Conservation (phyloP, 2,113 vertebrate genomes). For the Hydropotes inermis region DNA sequence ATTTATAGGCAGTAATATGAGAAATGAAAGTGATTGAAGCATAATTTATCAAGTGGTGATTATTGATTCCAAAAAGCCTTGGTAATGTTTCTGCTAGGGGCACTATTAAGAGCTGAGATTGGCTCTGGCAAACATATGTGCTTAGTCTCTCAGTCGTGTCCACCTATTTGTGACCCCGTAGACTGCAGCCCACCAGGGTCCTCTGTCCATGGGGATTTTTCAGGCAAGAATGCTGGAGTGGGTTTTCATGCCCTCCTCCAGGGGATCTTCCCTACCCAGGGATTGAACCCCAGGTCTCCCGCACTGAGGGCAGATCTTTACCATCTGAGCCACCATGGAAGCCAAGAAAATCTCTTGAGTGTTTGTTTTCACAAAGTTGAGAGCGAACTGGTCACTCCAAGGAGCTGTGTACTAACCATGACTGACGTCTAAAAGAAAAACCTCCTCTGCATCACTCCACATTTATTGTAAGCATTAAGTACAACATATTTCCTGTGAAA, state of each 20-base stretch:
- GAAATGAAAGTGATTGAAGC: not conserved
- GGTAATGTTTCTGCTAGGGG: not conserved
- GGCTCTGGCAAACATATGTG: not conserved
- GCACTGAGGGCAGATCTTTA: not conserved
- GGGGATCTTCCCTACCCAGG: not conserved
- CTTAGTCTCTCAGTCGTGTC: not conserved
- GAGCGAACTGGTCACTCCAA: not conserved
- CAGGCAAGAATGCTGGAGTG: not conserved
- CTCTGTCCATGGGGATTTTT: not conserved
- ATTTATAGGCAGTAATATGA: not conserved
- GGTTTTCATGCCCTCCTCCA: not conserved
- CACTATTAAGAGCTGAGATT: not conserved
- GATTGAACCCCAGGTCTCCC: not conserved
- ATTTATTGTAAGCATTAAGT: not conserved
- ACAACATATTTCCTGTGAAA: not conserved
- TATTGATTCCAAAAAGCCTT: not conserved
- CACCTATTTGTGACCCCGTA: not conserved
- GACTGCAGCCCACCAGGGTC: not conserved
- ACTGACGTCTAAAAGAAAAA: not conserved
- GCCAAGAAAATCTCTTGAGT: not conserved
- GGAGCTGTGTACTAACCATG: not conserved
- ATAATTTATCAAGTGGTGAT: constrained; percentile 22
- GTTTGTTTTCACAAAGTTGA: not conserved
- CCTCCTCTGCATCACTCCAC: not conserved
- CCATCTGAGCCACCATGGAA: not conserved